A percentile compares a stretch with the other conserved stretches of the same genome.
Evolutionary conservation across 2,888 invertebrate species (phyloP).

Genomic region (Heliconius ethilla): DNA sequence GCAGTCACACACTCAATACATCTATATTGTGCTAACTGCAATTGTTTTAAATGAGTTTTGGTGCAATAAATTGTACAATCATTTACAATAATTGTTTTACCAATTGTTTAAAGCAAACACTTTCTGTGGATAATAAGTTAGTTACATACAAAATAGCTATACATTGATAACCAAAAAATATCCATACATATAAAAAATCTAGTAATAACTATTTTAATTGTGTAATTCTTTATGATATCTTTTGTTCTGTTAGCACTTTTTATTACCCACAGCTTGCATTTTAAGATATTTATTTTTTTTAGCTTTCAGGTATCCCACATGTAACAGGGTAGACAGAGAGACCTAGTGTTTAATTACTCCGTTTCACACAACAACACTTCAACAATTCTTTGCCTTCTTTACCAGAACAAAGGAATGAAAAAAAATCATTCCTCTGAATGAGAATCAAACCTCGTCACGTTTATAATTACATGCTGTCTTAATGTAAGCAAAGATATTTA

Average conservation of each 20-base stretch:
- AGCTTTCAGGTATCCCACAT: too few relatives aligned
- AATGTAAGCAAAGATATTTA: neutral
- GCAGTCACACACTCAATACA: slow-evolving; percentile 25
- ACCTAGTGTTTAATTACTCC: neutral
- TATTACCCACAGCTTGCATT: slow-evolving; percentile 8
- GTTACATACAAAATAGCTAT: too few relatives aligned
- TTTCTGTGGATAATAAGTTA: slow-evolving; percentile 15
- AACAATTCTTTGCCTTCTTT: too few relatives aligned
- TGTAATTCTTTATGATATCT: neutral
- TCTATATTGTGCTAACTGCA: slow-evolving; percentile 29
- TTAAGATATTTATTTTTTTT: too few relatives aligned
- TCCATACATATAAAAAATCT: neutral
- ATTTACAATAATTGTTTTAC: neutral
- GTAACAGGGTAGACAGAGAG: too few relatives aligned
- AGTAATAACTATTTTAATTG: neutral
- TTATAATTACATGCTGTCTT: too few relatives aligned
- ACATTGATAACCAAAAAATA: too few relatives aligned
- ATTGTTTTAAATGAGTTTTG: neutral
- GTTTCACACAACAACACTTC: too few relatives aligned
- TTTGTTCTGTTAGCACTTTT: slow-evolving; percentile 18
- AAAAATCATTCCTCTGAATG: neutral
- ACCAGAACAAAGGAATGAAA: neutral
- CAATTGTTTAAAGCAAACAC: neutral
- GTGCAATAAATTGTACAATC: slow-evolving; percentile 8
- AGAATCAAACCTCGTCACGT: neutral